phyloP scores from a whole-genome alignment of 2,888 invertebrate species.

The Torymus auratus region DNA sequence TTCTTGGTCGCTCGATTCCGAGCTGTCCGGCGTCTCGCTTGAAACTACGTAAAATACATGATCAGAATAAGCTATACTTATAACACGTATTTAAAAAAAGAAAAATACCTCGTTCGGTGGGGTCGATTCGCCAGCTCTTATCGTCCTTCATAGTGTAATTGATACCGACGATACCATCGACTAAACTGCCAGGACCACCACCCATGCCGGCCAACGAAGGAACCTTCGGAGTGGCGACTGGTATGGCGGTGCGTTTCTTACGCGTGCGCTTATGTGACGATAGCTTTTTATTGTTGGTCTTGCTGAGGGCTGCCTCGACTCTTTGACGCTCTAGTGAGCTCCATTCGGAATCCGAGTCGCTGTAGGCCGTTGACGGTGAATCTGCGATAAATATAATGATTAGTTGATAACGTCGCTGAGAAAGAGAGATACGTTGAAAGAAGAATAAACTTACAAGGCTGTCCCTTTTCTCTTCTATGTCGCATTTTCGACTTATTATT shows the following conservation, averaged over 20 bases:
- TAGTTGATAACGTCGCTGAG: too few species aligned
- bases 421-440: background rate
- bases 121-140: constrained; percentile 74
- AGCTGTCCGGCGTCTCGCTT: constrained; percentile 74
- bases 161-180: constrained; percentile 71
- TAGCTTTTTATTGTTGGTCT: constrained; percentile 83
- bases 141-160: constrained; percentile 76
- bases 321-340: constrained; percentile 84
- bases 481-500: constrained; percentile 80
- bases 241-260: constrained; percentile 87
- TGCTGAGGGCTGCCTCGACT: constrained; percentile 80
- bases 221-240: constrained; percentile 91
- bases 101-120: constrained; percentile 73
- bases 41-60: constrained; percentile 65
- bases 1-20: constrained; percentile 74
- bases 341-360: constrained; percentile 94
- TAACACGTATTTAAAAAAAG: background rate
- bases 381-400: background rate
- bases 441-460: constrained; percentile 77
- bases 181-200: constrained; percentile 61
- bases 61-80: too few species aligned
- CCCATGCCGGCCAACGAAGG: constrained; percentile 81
- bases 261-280: constrained; percentile 85
- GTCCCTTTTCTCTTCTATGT: constrained; percentile 82
- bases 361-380: constrained; percentile 81